Evolutionary conservation across 2,797 vertebrate species (phyloP), one percentile per base, ranked within the genome.

Genomic region (Zalophus californianus): DNA sequence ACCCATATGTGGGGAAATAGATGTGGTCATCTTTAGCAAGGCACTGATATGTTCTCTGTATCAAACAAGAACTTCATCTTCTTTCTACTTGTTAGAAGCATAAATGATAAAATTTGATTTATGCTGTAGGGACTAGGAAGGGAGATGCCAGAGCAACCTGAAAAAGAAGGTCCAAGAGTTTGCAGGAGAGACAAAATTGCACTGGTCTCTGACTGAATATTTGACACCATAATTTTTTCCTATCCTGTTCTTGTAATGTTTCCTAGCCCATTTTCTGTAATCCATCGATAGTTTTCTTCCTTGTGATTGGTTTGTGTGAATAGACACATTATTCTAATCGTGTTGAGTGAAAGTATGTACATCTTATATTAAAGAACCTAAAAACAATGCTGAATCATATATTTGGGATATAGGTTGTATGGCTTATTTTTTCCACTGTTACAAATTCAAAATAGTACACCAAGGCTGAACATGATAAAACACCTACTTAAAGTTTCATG

Each of bases 361-460:
- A 66, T 75, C 44, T 70, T 84, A 92, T 27, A 60, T 93, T 77
- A n/a, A 77, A 87, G 2, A 97, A 83, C 1, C 82, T 90, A 56
- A 93, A 79, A 87, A 38, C 10, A 14, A 78, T 85, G n/a, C 1
- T 12, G 44, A 83, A 72, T 87, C 77, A 86, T 82, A 52, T 66
- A 25, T 95, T 90, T 96, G 48, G 48, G 12, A 64, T 79, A 73
- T 82, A 92, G 11, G 2, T 48, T 73, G 5, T 50, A 60, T 25
- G 38, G 48, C 21, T 91, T 78, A 44, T 62, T 41, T 66, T 90
- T 79, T 75, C 21, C 60, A 90, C 18, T 86, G 1, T 29, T 44
- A 73, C 35, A 80, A 75, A 94, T 56, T 82, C 20, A 83, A 89
- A 93, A 95, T 90, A 90, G 68, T 73, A 62, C 77, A 44, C 41